Percentiles rank a stretch among this genome's conserved stretches.
Evolutionary conservation across 2,797 vertebrate genomes (phyloP).

Genomic region (Lacerta agilis): DNA sequence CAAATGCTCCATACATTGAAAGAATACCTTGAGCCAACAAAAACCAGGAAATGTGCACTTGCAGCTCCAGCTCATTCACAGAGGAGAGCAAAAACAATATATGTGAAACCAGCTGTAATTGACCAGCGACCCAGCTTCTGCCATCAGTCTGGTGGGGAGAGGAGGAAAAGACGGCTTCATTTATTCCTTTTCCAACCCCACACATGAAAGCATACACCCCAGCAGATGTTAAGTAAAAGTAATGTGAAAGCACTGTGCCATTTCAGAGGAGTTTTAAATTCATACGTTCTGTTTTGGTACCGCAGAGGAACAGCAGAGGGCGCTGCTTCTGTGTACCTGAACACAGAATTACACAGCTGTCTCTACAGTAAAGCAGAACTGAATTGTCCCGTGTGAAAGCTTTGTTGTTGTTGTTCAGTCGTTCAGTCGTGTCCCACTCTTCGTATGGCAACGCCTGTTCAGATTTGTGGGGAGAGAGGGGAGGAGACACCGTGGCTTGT

Average conservation of each 20-base stretch:
- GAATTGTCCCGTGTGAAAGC: neutral
- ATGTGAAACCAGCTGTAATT: slow-evolving; percentile 51
- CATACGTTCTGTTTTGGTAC: rapidly evolving
- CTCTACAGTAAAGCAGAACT: neutral
- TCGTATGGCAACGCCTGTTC: neutral
- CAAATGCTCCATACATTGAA: slow-evolving; percentile 62
- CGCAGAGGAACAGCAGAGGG: neutral
- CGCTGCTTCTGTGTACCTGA: rapidly evolving
- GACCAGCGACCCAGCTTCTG: slow-evolving; percentile 68
- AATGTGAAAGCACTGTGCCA: neutral
- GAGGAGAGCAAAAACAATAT: slow-evolving; percentile 55
- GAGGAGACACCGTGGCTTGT: neutral
- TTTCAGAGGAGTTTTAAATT: neutral
- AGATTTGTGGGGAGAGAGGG: neutral
- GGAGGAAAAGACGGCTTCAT: slow-evolving; percentile 12
- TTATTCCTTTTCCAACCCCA: slow-evolving; percentile 22
- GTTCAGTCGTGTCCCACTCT: too few relatives aligned
- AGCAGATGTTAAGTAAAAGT: neutral
- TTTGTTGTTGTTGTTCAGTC: too few relatives aligned
- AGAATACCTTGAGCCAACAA: slow-evolving; percentile 60
- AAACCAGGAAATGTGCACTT: slow-evolving; percentile 69
- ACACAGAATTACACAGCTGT: neutral
- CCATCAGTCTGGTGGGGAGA: slow-evolving; percentile 38
- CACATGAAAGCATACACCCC: neutral
- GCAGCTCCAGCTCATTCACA: slow-evolving; percentile 57